phyloP scores from a whole-genome alignment of 2,797 vertebrate genomes.

The Smutsia gigantea region DNA sequence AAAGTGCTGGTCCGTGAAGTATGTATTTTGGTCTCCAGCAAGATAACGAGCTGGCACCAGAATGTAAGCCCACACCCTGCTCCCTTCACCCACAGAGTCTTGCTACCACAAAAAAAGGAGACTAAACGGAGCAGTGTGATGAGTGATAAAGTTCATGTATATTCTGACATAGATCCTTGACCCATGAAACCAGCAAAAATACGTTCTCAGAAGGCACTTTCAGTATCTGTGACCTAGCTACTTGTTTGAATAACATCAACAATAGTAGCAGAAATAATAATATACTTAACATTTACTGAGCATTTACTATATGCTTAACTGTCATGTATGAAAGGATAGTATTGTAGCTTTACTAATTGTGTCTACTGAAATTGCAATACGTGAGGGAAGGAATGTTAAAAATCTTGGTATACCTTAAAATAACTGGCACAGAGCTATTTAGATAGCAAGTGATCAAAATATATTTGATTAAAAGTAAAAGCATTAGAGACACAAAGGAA shows the following conservation, averaged over 20 bases:
- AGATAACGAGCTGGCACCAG: background rate
- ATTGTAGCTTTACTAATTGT: background rate
- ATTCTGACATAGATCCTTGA: background rate
- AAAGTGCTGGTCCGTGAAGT: background rate
- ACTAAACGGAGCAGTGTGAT: background rate
- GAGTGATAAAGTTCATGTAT: background rate
- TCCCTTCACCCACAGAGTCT: background rate
- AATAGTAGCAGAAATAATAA: background rate
- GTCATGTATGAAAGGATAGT: background rate
- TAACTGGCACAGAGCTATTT: background rate
- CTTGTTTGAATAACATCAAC: background rate
- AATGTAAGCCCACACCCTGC: background rate
- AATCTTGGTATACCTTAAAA: background rate
- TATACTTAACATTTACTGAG: background rate
- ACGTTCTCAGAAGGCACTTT: background rate
- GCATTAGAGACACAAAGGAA: background rate
- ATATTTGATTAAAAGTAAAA: constrained; percentile 35
- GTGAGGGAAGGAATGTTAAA: background rate
- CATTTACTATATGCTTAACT: background rate
- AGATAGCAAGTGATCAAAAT: background rate
- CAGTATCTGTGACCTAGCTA: background rate
- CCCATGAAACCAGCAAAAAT: background rate
- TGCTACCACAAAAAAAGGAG: background rate
- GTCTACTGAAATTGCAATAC: background rate
- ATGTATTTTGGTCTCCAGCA: background rate